Evolutionary conservation across 2,888 invertebrate genomes (phyloP), one percentile per base, ranked within the genome.

Genomic region (Hirtodrosophila duncani): DNA sequence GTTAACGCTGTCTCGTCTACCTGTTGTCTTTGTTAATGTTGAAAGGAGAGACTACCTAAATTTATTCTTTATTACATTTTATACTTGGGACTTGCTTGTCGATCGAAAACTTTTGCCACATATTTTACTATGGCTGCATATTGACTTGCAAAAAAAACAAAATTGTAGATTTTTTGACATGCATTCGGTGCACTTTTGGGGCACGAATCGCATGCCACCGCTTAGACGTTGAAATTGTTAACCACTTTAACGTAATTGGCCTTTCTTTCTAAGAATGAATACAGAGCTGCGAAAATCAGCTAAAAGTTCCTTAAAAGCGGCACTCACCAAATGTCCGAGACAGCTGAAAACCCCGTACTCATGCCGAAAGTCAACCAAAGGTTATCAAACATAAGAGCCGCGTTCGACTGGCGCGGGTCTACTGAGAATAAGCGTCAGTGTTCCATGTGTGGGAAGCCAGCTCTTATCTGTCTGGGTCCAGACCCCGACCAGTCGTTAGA

Each of bases 361-460:
- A 65, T 44, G 55, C 51, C 49, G 52, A 60, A 62, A 48, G 79
- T 81, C 79, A 72, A 11, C 24, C 44, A 69, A 44, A 74, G 72
- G 72, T 72, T 72, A 72, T 72, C 81, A 34, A 14, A 18, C 31
- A 53, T 41, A 49, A 67, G 55, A 67, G 55, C 71, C 56, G 58
- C 41, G 36, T 46, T 31, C 43, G 43, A 53, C 42, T 51, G 49
- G 23, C 62, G 55, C 46, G 43, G 53, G 58, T 53, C 63, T 41
- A 62, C 45, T 60, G 57, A 31, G 56, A 57, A 51, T 44, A 33
- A 39, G n/a, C n/a, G 67, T 41, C 51, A 49, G 57, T 45, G 33
- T 70, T 59, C 59, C 72, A 48, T 67, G 71, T 71, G 71, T 81
- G 81, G 81, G 81, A 71, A 81, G 74, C 31, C 39, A 50, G 17